These are phyloP conservation scores for Tonatia bakeri DNA, from an alignment of 2,113 vertebrate species.

Conservation along the genomic window DNA sequence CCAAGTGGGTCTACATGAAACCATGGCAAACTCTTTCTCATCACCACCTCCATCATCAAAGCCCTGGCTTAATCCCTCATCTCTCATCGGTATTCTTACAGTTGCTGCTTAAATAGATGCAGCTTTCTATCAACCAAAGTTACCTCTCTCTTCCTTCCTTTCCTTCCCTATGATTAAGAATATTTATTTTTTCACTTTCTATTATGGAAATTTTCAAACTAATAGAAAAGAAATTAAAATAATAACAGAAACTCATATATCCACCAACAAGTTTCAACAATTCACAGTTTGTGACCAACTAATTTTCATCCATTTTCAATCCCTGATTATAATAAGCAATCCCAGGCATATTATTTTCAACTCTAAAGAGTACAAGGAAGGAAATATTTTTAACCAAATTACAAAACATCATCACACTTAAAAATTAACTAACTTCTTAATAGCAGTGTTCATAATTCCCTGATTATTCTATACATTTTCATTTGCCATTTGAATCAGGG, in stretches of 20 bases:
- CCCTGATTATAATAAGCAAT: background rate
- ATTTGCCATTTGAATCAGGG: background rate
- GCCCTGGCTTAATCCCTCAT: background rate
- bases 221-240: background rate
- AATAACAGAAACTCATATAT: background rate
- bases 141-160: background rate
- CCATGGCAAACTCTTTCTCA: background rate
- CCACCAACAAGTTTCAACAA: background rate
- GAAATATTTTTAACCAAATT: background rate
- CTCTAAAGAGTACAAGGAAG: background rate
- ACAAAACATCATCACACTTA: background rate
- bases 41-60: background rate
- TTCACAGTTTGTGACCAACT: background rate
- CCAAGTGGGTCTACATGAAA: background rate
- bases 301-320: background rate
- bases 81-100: background rate
- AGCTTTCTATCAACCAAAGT: constrained; percentile 12
- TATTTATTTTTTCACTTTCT: background rate
- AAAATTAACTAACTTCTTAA: background rate
- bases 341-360: background rate
- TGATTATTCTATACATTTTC: background rate
- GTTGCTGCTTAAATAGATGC: background rate
- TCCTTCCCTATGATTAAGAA: background rate
- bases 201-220: background rate
- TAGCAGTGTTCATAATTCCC: background rate